phyloP scores from a whole-genome alignment of 2,888 invertebrate species.

The Tortricodes alternella region DNA sequence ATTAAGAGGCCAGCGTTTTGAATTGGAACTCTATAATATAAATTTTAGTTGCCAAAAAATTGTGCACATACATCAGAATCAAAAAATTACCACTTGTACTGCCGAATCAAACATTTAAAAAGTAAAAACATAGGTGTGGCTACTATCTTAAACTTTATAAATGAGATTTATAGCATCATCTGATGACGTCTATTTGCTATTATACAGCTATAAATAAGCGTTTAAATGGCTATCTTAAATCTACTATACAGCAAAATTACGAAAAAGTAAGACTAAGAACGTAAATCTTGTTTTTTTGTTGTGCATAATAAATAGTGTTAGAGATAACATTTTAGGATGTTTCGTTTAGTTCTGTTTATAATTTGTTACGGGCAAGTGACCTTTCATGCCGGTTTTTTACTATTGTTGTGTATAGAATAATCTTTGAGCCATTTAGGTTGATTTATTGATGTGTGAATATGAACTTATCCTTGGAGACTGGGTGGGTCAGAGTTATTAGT shows the following conservation, averaged over 20 bases:
- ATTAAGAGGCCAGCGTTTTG: too few relatives aligned
- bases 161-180: constrained; percentile 4
- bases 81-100: too few relatives aligned
- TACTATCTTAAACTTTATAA: not conserved
- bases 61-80: too few relatives aligned
- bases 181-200: constrained; percentile 14
- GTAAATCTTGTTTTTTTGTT: constrained; percentile 9
- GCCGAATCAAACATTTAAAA: too few relatives aligned
- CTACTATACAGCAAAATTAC: constrained; percentile 19
- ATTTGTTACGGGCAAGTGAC: constrained; percentile 37
- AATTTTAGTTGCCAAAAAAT: too few relatives aligned
- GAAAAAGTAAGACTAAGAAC: not conserved
- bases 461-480: constrained; percentile 1
- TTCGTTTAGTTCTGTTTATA: constrained; percentile 28
- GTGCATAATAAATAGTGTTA: constrained; percentile 13
- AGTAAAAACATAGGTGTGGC: not conserved
- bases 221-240: constrained; percentile 5
- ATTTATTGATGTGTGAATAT: constrained; percentile 21
- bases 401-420: constrained; percentile 9
- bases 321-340: constrained; percentile 24
- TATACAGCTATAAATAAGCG: constrained; percentile 15
- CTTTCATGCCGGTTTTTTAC: constrained; percentile 33
- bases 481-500: not conserved
- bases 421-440: not conserved
- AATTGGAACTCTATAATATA: too few relatives aligned